These are phyloP conservation scores for Gastracanthus pulcherrimus DNA, from an alignment of 2,888 invertebrate species.

Conservation along the genomic window DNA sequence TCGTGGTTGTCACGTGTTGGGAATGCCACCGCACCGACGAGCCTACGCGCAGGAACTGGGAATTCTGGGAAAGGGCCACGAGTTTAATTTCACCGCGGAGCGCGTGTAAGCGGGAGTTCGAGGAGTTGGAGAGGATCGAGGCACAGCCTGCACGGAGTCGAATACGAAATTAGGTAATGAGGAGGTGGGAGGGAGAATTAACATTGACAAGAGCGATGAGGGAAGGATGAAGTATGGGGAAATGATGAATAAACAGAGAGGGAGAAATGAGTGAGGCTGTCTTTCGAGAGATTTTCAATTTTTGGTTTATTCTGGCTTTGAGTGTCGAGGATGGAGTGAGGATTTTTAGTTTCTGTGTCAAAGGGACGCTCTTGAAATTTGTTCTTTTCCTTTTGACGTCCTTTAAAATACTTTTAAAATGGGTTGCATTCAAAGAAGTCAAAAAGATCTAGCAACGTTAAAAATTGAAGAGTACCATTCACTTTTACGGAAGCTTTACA, in stretches of 20 bases:
- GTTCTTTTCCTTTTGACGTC: too few species aligned
- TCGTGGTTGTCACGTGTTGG: slow-evolving; percentile 36
- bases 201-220: slow-evolving; percentile 2
- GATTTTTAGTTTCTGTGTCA: too few species aligned
- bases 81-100: slow-evolving; percentile 39
- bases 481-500: too few species aligned
- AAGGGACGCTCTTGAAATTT: too few species aligned
- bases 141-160: not conserved
- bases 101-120: not conserved
- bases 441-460: too few species aligned
- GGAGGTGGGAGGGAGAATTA: not conserved
- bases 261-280: too few species aligned
- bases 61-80: slow-evolving; percentile 36
- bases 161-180: slow-evolving; percentile 29
- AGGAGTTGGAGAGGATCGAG: not conserved
- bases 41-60: not conserved
- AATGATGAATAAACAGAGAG: not conserved
- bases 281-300: not conserved
- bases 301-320: slow-evolving; percentile 8
- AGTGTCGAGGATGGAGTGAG: too few species aligned
- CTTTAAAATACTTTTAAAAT: too few species aligned
- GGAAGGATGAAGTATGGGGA: too few species aligned
- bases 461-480: too few species aligned
- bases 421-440: too few species aligned
- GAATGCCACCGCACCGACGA: not conserved